Evolutionary conservation across 1,140 invertebrate species (phyloP).

Genomic region (Orchestia grillus): DNA sequence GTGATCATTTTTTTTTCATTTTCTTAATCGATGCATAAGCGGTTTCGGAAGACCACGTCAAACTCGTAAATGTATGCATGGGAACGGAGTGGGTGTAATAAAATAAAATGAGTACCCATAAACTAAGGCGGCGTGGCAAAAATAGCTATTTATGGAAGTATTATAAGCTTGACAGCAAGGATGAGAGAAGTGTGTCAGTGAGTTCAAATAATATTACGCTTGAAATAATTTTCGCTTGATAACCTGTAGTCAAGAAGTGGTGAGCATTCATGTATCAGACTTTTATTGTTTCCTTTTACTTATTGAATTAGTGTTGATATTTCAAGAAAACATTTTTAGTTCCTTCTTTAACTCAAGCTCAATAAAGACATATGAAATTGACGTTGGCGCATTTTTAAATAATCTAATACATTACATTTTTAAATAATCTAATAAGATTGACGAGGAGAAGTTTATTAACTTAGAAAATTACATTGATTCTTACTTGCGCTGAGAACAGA

Average conservation of each 20-base stretch:
- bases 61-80: neutral
- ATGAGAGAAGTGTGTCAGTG: neutral
- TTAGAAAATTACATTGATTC: no score
- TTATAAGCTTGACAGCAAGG: neutral
- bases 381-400: no score
- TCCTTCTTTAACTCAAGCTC: no score
- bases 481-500: no score
- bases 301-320: no score
- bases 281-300: no score
- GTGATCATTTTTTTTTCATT: neutral
- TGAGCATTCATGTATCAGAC: no score
- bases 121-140: neutral
- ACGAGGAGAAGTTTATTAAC: no score
- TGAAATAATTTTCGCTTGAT: neutral
- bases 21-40: neutral
- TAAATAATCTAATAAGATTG: no score
- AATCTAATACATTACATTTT: no score
- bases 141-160: neutral
- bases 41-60: neutral
- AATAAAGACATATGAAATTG: no score
- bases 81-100: conserved; percentile 11
- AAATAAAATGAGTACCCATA: conserved; percentile 32
- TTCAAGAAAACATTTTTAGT: no score
- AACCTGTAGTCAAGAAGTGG: neutral
- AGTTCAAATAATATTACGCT: neutral